Evolutionary conservation across 2,113 vertebrate genomes (phyloP).

Genomic region (Isichthys henryi): DNA sequence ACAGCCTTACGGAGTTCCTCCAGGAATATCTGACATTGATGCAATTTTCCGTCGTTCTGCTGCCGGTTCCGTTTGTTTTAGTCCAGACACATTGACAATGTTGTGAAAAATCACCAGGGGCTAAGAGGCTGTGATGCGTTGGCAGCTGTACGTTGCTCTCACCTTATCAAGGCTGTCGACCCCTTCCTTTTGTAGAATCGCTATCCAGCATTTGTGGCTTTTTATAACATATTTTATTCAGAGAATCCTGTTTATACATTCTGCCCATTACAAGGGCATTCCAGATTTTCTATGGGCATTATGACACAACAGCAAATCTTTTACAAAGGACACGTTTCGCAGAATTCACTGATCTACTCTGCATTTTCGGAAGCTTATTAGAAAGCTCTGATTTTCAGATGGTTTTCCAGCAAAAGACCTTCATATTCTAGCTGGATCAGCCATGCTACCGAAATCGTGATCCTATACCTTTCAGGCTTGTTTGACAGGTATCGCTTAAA

Average conservation of each 20-base stretch:
- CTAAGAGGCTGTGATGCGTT: background rate
- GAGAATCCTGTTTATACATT: background rate
- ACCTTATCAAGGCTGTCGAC: background rate
- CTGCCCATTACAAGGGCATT: background rate
- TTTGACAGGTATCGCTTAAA: background rate
- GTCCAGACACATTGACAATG: background rate
- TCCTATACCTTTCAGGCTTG: background rate
- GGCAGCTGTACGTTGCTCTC: background rate
- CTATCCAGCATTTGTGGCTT: background rate
- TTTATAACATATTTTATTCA: constrained; percentile 1
- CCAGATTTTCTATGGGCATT: background rate
- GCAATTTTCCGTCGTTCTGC: background rate
- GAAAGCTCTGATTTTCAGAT: background rate
- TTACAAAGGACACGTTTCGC: background rate
- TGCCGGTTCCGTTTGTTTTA: background rate
- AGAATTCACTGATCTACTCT: background rate
- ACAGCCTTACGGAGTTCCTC: background rate
- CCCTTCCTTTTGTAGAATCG: background rate
- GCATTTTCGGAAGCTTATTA: background rate
- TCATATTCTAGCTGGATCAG: background rate
- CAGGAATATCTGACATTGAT: constrained; percentile 5
- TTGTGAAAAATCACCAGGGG: background rate
- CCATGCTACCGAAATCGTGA: background rate
- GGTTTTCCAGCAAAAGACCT: background rate
- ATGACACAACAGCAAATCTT: background rate